A percentile compares a stretch with the other conserved stretches of the same genome.
phyloP scores from a whole-genome alignment of 1,140 invertebrate species.

The Camponotus floridanus region DNA sequence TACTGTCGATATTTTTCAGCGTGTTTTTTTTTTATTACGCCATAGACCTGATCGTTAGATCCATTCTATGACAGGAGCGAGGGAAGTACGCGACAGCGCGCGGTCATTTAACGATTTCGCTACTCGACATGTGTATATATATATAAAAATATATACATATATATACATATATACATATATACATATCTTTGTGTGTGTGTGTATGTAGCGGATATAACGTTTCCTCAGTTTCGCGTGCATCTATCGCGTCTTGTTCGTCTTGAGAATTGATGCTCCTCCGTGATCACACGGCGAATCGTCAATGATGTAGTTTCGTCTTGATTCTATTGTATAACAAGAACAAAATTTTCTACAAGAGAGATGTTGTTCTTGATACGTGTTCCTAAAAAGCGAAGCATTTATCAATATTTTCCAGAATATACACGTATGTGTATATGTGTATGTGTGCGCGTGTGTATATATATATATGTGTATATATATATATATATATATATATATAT shows the following conservation, averaged over 20 bases:
- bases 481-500: too few species aligned
- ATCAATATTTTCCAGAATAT: slow-evolving; percentile 5
- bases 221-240: slow-evolving; percentile 23
- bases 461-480: neutral
- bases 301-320: slow-evolving; percentile 23
- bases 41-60: slow-evolving; percentile 11
- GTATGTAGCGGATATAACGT: slow-evolving; percentile 12
- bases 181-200: neutral
- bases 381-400: neutral
- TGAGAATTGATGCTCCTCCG: slow-evolving; percentile 31
- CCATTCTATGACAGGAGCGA: slow-evolving; percentile 1
- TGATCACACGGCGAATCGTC: slow-evolving; percentile 31
- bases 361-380: neutral
- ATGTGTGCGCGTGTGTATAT: neutral
- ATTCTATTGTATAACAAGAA: slow-evolving; percentile 30
- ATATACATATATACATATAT: neutral
- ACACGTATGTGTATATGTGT: neutral
- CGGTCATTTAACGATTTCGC: slow-evolving; percentile 24
- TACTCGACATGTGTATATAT: neutral
- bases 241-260: slow-evolving; percentile 26
- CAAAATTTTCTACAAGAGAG: slow-evolving; percentile 44
- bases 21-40: slow-evolving; percentile 4
- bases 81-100: slow-evolving; percentile 21
- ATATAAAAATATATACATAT: neutral
- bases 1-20: slow-evolving; percentile 43